Evolutionary conservation across 2,113 vertebrate genomes (phyloP).

Genomic region (Thunnus thynnus): DNA sequence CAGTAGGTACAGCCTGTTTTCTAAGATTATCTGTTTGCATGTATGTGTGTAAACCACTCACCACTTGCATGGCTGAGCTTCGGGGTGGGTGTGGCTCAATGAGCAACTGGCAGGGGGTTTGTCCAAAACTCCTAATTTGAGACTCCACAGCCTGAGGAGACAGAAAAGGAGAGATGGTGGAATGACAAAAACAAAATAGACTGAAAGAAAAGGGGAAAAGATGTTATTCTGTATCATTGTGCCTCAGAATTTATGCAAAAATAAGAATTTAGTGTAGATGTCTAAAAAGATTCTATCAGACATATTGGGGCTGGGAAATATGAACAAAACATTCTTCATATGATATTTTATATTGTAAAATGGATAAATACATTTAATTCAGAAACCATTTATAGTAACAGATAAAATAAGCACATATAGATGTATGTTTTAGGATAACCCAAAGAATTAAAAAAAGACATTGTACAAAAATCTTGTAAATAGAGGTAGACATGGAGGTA

Average conservation of each 20-base stretch:
- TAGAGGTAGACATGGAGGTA: background rate
- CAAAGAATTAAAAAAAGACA: no score
- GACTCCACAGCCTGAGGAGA: slow-evolving; percentile 93
- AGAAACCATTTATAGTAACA: background rate
- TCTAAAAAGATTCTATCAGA: background rate
- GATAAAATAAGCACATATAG: background rate
- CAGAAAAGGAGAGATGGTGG: background rate
- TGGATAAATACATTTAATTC: background rate
- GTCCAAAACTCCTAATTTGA: slow-evolving; percentile 98
- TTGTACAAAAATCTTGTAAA: no score
- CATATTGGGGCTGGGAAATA: no score
- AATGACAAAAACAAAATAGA: background rate
- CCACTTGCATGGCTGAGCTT: slow-evolving; percentile 99
- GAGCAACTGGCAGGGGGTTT: slow-evolving; percentile 97
- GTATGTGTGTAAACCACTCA: slow-evolving; percentile 82
- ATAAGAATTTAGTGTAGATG: background rate
- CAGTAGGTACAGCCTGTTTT: slow-evolving; percentile 12
- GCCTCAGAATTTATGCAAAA: background rate
- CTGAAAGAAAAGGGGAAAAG: background rate
- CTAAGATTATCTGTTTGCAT: slow-evolving; percentile 29
- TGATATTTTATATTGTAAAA: background rate
- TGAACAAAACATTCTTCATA: no score
- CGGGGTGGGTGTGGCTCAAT: slow-evolving; percentile 97
- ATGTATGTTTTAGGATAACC: no score
- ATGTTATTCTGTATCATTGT: background rate